Evolutionary conservation across 2,797 vertebrate species (phyloP).

Genomic region (Muscicapa comitata): DNA sequence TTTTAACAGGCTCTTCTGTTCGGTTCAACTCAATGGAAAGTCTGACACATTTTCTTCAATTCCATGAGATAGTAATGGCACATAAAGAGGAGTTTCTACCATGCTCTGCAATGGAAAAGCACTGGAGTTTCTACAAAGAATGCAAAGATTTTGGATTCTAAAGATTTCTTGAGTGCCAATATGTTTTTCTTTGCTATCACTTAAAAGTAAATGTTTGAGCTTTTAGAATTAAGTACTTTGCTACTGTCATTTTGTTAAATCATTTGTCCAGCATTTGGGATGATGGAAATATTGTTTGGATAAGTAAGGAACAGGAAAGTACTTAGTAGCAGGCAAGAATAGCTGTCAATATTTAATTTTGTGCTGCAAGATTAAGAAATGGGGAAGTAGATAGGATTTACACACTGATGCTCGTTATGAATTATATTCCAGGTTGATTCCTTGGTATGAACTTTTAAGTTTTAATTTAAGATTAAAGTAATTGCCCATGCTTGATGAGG

Average conservation of each 20-base stretch:
- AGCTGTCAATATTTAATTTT: background rate
- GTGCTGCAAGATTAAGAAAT: background rate
- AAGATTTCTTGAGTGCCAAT: background rate
- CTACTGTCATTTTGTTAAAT: background rate
- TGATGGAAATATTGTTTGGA: background rate
- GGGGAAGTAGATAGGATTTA: background rate
- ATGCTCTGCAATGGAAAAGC: constrained; percentile 74
- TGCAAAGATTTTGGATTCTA: constrained; percentile 69
- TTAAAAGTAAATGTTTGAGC: background rate
- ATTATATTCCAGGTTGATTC: background rate
- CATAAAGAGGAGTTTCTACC: constrained; percentile 82
- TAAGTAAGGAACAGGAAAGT: background rate
- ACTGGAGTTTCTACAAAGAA: constrained; percentile 79
- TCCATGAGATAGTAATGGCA: constrained; percentile 74
- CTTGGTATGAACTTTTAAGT: background rate
- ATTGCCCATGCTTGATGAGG: background rate
- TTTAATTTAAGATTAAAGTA: background rate
- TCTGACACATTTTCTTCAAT: constrained; percentile 66
- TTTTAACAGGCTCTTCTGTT: constrained; percentile 61
- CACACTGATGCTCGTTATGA: background rate
- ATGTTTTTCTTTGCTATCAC: background rate
- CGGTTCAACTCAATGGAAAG: constrained; percentile 12
- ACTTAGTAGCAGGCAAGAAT: background rate
- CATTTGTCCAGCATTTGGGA: background rate
- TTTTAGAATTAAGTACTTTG: background rate